A percentile compares a stretch with the other conserved stretches of the same genome.
Conservation (phyloP, 1,140 invertebrate species). For the Samia ricini region DNA sequence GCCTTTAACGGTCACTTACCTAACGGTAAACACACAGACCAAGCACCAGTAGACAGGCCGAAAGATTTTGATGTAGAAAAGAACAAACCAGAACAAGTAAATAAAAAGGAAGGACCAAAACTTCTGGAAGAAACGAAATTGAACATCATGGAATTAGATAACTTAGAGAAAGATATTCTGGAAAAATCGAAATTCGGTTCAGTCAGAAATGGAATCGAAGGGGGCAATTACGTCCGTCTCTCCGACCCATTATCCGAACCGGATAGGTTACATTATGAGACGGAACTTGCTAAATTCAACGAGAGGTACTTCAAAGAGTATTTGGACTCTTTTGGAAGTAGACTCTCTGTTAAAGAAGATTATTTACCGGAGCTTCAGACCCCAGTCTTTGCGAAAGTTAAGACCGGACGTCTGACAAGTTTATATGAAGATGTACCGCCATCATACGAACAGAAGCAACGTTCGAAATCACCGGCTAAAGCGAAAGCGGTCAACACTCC, state of each 20-base stretch:
- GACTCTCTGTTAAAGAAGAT: slow-evolving; percentile 56
- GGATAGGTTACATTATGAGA: slow-evolving; percentile 62
- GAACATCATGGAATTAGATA: slow-evolving; percentile 47
- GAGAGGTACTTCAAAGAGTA: slow-evolving; percentile 65
- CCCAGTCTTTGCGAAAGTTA: slow-evolving; percentile 71
- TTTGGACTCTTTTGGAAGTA: slow-evolving; percentile 46
- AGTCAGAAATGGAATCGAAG: slow-evolving; percentile 58
- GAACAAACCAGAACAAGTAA: slow-evolving; percentile 30
- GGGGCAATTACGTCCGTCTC: slow-evolving; percentile 58
- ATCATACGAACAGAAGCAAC: slow-evolving; percentile 48
- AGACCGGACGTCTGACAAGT: slow-evolving; percentile 50
- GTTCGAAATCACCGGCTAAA: slow-evolving; percentile 53
- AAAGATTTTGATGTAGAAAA: slow-evolving; percentile 60
- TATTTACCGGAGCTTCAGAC: slow-evolving; percentile 71
- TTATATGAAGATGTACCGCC: slow-evolving; percentile 60
- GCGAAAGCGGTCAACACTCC: slow-evolving; percentile 57
- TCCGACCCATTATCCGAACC: slow-evolving; percentile 55
- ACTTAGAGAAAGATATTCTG: slow-evolving; percentile 53
- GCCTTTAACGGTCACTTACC: slow-evolving; percentile 32
- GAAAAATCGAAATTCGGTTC: slow-evolving; percentile 70
- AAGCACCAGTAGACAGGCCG: slow-evolving; percentile 45
- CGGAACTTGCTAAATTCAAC: slow-evolving; percentile 66
- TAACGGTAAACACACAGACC: slow-evolving; percentile 25
- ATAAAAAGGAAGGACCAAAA: slow-evolving; percentile 40
- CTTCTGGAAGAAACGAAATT: slow-evolving; percentile 51